Evolutionary conservation across 2,113 vertebrate species (phyloP).

Genomic region (Peromyscus californicus): DNA sequence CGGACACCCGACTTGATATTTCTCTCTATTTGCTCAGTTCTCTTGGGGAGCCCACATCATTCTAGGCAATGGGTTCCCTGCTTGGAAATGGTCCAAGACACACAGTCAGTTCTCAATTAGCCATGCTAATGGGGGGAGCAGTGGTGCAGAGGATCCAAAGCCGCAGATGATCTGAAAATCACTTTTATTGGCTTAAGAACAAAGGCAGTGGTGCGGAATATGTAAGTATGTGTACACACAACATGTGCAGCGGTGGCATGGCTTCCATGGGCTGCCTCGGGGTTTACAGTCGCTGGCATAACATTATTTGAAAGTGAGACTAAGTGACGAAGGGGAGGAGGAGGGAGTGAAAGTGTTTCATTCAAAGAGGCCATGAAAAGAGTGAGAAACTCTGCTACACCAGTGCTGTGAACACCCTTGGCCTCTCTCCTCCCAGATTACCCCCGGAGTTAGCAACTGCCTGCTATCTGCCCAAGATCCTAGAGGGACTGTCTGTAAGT

Average conservation of each 20-base stretch:
- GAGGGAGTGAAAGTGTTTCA: background rate
- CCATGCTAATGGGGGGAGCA: slow-evolving; percentile 22
- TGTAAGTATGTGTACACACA: background rate
- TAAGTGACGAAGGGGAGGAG: background rate
- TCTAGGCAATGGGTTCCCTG: slow-evolving; percentile 38
- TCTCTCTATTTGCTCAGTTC: background rate
- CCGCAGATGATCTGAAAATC: slow-evolving; percentile 51
- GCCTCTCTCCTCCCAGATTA: background rate
- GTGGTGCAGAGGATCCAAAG: slow-evolving; percentile 29
- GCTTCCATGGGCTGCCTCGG: background rate
- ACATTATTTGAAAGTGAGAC: background rate
- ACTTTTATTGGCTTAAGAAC: slow-evolving; percentile 16
- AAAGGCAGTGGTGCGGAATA: background rate
- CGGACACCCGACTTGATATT: background rate
- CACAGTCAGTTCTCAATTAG: slow-evolving; percentile 64
- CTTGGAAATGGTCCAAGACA: slow-evolving; percentile 70
- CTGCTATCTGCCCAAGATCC: background rate
- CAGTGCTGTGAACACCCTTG: background rate
- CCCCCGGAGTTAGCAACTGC: background rate
- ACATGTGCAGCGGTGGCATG: background rate
- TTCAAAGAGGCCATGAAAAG: background rate
- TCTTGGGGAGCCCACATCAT: background rate
- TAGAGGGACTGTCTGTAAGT: background rate
- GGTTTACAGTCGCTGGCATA: background rate
- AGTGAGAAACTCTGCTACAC: background rate